A percentile compares a stretch with the other conserved stretches of the same genome.
Evolutionary conservation across 2,113 vertebrate species (phyloP).

Genomic region (Arothron firmamentum): DNA sequence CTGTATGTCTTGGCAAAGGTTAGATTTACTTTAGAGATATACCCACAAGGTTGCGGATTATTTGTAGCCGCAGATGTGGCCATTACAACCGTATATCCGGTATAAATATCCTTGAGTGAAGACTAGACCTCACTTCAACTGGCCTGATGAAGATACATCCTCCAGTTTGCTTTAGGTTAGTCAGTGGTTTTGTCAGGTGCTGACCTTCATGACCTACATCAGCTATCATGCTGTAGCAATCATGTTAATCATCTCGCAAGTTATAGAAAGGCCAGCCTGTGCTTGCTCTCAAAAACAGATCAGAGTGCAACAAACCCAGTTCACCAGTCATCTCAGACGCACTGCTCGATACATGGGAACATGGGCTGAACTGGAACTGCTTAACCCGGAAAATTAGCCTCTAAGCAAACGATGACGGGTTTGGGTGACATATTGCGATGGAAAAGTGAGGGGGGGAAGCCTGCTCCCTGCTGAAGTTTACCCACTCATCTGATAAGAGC

Average conservation of each 20-base stretch:
- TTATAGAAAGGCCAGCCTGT: slow-evolving; percentile 53
- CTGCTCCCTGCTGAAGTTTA: slow-evolving; percentile 47
- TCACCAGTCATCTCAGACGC: slow-evolving; percentile 15
- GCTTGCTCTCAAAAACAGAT: slow-evolving; percentile 38
- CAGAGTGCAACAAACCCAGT: slow-evolving; percentile 34
- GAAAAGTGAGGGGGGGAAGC: slow-evolving; percentile 45
- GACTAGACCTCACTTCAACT: slow-evolving; percentile 32
- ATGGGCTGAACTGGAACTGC: slow-evolving; percentile 15
- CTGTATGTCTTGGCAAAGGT: slow-evolving; percentile 29
- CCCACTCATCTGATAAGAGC: slow-evolving; percentile 65
- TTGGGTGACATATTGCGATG: slow-evolving; percentile 36
- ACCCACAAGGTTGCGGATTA: slow-evolving; percentile 55
- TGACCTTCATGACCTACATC: slow-evolving; percentile 62
- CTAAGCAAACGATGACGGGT: slow-evolving; percentile 42
- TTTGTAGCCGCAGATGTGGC: slow-evolving; percentile 54
- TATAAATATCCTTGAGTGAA: slow-evolving; percentile 59
- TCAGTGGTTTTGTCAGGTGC: slow-evolving; percentile 43
- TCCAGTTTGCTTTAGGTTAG: slow-evolving; percentile 24
- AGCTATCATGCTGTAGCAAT: slow-evolving; percentile 24
- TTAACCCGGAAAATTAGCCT: slow-evolving; percentile 13
- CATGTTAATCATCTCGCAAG: slow-evolving; percentile 56
- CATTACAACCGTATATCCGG: slow-evolving; percentile 63
- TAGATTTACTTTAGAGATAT: slow-evolving; percentile 33
- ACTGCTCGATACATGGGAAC: slow-evolving; percentile 13
- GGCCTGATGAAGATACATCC: slow-evolving; percentile 19